Evolutionary conservation across 2,888 invertebrate species (phyloP), one percentile per base, ranked within the genome.

Genomic region (Tridacna crocea): DNA sequence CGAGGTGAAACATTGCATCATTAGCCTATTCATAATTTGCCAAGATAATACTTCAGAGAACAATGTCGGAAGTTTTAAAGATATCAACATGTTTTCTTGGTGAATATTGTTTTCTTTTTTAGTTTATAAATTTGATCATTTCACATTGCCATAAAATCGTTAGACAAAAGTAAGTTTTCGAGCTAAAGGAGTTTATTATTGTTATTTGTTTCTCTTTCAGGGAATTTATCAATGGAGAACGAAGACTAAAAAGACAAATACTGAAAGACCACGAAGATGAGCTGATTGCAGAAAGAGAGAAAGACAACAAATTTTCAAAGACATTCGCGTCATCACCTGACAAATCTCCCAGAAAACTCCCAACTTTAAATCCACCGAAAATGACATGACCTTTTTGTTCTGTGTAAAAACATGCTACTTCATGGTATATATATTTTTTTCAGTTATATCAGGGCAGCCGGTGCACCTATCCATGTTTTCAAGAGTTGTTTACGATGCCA

Each of bases 211-310:
- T 46, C 46, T 63, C 47, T 80, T 81, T 24, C 83, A 91, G 91
- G 61, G 91, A 91, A 51, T 82, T 90, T n/a, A 85, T 89, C n/a
- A 79, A 88, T 22, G 91, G 90, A 12, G 89, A 90, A 75, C 58
- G 90, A 27, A 79, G 82, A 72, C 75, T 89, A n/a, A 90, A 91
- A 65, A 78, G 89, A 47, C 78, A 87, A n/a, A 46, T 88, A 11
- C 87, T 90, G 17, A 73, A 83, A 6, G 88, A 89, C 60, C 78
- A 84, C 58, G 84, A 89, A 48, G 86, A 88, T 22, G 78, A 80
- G 61, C 61, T 80, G 19, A 48, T 77, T 12, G 74, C 79, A 17
- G 82, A 79, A 66, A 83, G 76, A 27, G 72, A 75, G 26, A 66
- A 83, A 6, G 80, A 84, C 47, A n/a, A 77, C 17, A 73, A 81